Evolutionary conservation across 2,113 vertebrate species (phyloP), one percentile per base, ranked within the genome.

Genomic region (Menidia beryllina): DNA sequence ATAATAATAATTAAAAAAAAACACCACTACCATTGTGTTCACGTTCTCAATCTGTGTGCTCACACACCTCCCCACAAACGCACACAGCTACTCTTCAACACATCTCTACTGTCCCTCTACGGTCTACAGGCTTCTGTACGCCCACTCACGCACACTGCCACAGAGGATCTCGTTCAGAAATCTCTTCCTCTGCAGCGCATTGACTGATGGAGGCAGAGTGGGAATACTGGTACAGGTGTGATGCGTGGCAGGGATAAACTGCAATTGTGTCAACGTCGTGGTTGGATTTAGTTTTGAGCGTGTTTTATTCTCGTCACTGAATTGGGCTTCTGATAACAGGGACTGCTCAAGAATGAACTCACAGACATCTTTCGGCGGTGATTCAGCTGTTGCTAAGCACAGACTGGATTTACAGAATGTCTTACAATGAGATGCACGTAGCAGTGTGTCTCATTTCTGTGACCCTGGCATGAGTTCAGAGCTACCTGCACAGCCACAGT

Each of bases 101-200:
- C 84, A 71, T 80, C 64, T 69, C 79, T 36, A 66, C 73, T 65
- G 71, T 76, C 83, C 70, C 50, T 78, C 75, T 72, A 72, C 66
- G 75, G 72, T 81, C 84, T 78, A 84, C 83, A 74, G 68, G 65
- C 83, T 60, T 72, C 65, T 66, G 51, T 59, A 82, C 79, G 64
- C 86, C 79, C 71, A 83, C 82, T 62, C 84, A 15, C 52, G 82
- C 65, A 11, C 77, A 38, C 76, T 43, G 73, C 84, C 63, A 67
- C 79, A 75, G 43, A 76, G 62, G 43, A 78, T 75, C 65, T 79
- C 30, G 72, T 80, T 86, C 81, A 82, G 62, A 89, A 81, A 75
- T 85, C 73, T 82, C 36, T 50, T 72, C 73, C 36, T 76, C 66
- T 72, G 77, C 82, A 60, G 69, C 72, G 58, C 52, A 72, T 72